phyloP scores from a whole-genome alignment of 30 jellyfish, hydroid and myxozoan genomes.

The Rhopilema esculentum region DNA sequence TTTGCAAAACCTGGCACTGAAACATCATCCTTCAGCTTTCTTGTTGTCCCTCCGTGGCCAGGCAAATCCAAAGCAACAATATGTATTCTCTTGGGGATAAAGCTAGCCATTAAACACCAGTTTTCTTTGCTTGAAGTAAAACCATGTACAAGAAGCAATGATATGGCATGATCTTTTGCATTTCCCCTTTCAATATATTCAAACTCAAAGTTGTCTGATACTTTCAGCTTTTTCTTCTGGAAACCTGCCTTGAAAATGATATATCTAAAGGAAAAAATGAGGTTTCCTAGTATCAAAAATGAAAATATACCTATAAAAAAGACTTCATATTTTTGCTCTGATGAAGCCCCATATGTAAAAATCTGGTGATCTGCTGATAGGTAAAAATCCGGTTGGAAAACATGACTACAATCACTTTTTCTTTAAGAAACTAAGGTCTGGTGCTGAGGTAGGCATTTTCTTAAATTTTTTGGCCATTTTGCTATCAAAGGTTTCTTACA shows the following conservation, averaged over 20 bases:
- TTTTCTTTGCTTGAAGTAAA: slow-evolving; percentile 67
- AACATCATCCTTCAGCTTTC: slow-evolving; percentile 68
- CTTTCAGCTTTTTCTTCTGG: not conserved
- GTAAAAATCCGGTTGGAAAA: too few relatives aligned
- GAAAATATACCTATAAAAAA: not conserved
- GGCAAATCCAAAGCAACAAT: slow-evolving; percentile 85
- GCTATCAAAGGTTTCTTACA: too few relatives aligned
- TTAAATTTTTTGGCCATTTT: too few relatives aligned
- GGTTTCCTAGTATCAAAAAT: not conserved
- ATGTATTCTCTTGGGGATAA: slow-evolving; percentile 72
- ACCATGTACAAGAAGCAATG: slow-evolving; percentile 83
- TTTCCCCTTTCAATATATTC: slow-evolving; percentile 81
- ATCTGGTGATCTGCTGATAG: too few relatives aligned
- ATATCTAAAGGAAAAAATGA: slow-evolving; percentile 11
- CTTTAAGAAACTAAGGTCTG: too few relatives aligned
- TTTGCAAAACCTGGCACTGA: slow-evolving; percentile 42
- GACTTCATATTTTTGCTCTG: not conserved
- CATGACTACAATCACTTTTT: too few relatives aligned
- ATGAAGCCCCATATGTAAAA: not conserved
- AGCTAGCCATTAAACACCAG: slow-evolving; percentile 55
- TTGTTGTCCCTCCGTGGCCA: slow-evolving; percentile 84
- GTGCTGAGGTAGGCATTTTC: too few relatives aligned
- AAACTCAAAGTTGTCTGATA: slow-evolving; percentile 30
- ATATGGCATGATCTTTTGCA: slow-evolving; percentile 18
- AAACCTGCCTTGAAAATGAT: slow-evolving; percentile 55